A percentile compares a stretch with the other conserved stretches of the same genome.
These are phyloP conservation scores for Orchesella flavescens DNA, from an alignment of 2,888 invertebrate species.

Conservation along the genomic window DNA sequence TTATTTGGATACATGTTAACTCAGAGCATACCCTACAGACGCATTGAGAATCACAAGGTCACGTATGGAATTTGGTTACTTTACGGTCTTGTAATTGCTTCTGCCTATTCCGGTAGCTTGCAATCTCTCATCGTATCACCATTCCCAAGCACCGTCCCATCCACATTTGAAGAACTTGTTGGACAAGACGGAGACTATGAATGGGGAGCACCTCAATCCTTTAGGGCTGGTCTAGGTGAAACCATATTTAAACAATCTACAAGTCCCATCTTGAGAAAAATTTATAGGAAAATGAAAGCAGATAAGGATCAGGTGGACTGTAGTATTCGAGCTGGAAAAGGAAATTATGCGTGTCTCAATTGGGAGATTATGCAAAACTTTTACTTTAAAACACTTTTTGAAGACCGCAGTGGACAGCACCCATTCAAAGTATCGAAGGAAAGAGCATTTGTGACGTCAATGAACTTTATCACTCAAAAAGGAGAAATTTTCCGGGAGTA, in stretches of 20 bases:
- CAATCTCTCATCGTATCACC: conserved; percentile 37
- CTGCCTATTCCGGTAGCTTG: conserved; percentile 15
- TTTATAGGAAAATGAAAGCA: conserved; percentile 14
- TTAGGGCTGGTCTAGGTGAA: conserved; percentile 25
- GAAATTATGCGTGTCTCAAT: conserved; percentile 43
- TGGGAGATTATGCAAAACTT: conserved; percentile 44
- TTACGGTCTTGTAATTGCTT: conserved; percentile 20
- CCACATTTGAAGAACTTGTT: background rate
- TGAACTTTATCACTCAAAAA: conserved; percentile 8
- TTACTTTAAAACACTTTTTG: conserved; percentile 21
- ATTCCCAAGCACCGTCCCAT: background rate
- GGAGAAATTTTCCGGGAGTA: conserved; percentile 16
- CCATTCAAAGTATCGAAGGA: conserved; percentile 24
- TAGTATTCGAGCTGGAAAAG: conserved; percentile 1
- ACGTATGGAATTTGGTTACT: conserved; percentile 11
- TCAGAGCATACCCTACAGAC: background rate
- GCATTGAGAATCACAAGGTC: conserved; percentile 5
- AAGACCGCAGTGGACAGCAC: conserved; percentile 19
- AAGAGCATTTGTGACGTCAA: conserved; percentile 3
- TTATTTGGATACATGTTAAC: conserved; percentile 15
- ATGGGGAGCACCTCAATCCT: conserved; percentile 29
- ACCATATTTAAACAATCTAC: conserved; percentile 17
- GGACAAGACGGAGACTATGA: background rate
- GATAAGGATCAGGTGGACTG: conserved; percentile 32
- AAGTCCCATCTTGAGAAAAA: conserved; percentile 7